phyloP scores from a whole-genome alignment of 1,140 invertebrate genomes.

The Pomacea maculata region DNA sequence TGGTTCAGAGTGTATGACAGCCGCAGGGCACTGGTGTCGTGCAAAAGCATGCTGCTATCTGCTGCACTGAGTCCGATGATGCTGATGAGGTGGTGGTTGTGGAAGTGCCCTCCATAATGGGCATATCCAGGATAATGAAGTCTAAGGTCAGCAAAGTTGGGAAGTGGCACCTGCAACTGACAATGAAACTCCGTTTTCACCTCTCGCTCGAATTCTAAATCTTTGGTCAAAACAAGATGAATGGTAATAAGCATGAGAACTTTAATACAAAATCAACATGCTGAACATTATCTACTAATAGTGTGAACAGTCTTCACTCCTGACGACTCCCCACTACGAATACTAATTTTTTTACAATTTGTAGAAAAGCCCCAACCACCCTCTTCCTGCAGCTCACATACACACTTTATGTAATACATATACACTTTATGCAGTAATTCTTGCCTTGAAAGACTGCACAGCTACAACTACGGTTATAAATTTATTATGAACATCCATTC shows the following conservation, averaged over 20 bases:
- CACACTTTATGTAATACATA: no score
- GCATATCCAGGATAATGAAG: conserved; percentile 55
- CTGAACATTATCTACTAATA: background rate
- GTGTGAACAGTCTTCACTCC: background rate
- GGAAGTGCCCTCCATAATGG: conserved; percentile 51
- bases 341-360: no score
- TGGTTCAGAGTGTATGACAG: conserved; percentile 58
- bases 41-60: conserved; percentile 41
- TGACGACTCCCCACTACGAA: background rate
- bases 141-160: conserved; percentile 46
- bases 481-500: no score
- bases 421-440: background rate
- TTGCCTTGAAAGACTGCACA: background rate
- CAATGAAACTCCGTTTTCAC: background rate
- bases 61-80: conserved; percentile 35
- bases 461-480: no score
- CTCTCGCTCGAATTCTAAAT: background rate
- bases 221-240: background rate
- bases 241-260: background rate
- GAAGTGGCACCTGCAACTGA: conserved; percentile 20
- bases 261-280: background rate
- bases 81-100: conserved; percentile 46
- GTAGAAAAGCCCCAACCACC: no score
- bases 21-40: conserved; percentile 58
- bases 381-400: no score